Evolutionary conservation across 1,140 invertebrate genomes (phyloP), one percentile per base, ranked within the genome.

Genomic region (Ceratosolen fusciceps): DNA sequence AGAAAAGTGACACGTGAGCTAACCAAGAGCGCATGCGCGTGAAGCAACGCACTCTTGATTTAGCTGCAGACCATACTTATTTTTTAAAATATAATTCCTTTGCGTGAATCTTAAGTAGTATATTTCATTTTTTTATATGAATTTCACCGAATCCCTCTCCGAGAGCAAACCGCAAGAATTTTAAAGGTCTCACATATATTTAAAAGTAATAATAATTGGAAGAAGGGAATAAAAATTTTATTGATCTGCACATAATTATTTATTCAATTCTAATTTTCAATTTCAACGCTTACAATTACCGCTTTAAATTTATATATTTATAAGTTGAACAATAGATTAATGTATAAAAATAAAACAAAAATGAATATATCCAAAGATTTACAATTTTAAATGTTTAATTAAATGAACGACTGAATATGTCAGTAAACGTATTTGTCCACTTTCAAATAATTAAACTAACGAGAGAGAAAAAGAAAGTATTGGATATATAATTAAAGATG

Each of bases 21-120:
- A n/a, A n/a, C n/a, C n/a, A n/a, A n/a, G n/a, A n/a, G n/a, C n/a
- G n/a, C n/a, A n/a, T n/a, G n/a, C n/a, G n/a, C n/a, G n/a, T n/a
- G n/a, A n/a, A 47, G 43, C 43, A 47, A 12, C 54, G 49, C 7
- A 85, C 84, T 85, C 83, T 85, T 84, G 82, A 87, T 86, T 85
- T 85, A 86, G 83, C 84, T 86, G 75, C 72, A 83, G 77, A 9
- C 84, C 75, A 29, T 47, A 43, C 9, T 9, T 49, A 39, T 47
- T 29, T 39, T 19, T 73, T 73, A 24, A 47, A 37, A 2, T 26
- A 19, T 24, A 56, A 56, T 62, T 60, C 31, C 0, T 47, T 49
- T n/a, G 16, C 74, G 52, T 39, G 39, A 7, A 10, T 19, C 47
- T 21, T 52, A 72, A 16, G 67, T 68, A 37, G 65, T 19, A 16